Evolutionary conservation across 1,140 invertebrate genomes (phyloP).

Genomic region (Zaprionus ornatus): DNA sequence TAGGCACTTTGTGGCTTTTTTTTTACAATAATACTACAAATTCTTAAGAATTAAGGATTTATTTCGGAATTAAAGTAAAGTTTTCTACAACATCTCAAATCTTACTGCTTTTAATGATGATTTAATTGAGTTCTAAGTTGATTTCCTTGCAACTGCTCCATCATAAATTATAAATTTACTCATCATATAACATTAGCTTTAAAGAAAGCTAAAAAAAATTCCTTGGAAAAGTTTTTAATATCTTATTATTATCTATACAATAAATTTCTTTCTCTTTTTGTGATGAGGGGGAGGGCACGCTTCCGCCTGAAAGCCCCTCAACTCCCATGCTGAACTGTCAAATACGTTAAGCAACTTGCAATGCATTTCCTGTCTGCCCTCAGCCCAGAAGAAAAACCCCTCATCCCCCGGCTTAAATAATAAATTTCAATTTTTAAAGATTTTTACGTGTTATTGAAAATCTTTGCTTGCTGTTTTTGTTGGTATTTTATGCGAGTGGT

Average conservation of each 20-base stretch:
- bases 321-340: slow-evolving; percentile 39
- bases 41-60: not conserved
- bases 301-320: slow-evolving; percentile 21
- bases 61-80: not conserved
- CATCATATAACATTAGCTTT: slow-evolving; percentile 45
- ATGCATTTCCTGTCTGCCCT: slow-evolving; percentile 54
- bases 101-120: not conserved
- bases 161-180: slow-evolving; percentile 71
- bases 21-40: not conserved
- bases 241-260: slow-evolving; percentile 70
- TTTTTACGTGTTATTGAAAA: slow-evolving; percentile 75
- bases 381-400: not conserved
- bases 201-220: slow-evolving; percentile 32
- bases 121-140: slow-evolving; percentile 11
- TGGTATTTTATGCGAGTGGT: slow-evolving; percentile 13
- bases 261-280: slow-evolving; percentile 38
- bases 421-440: slow-evolving; percentile 80
- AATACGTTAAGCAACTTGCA: slow-evolving; percentile 47
- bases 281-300: not conserved
- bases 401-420: slow-evolving; percentile 54
- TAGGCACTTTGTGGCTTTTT: not conserved
- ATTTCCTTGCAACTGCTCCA: not conserved
- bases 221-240: slow-evolving; percentile 59
- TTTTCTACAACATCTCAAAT: not conserved
- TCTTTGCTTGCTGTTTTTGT: slow-evolving; percentile 38